These are phyloP conservation scores for Fregata magnificens DNA, from an alignment of 2,113 vertebrate genomes.

Conservation along the genomic window DNA sequence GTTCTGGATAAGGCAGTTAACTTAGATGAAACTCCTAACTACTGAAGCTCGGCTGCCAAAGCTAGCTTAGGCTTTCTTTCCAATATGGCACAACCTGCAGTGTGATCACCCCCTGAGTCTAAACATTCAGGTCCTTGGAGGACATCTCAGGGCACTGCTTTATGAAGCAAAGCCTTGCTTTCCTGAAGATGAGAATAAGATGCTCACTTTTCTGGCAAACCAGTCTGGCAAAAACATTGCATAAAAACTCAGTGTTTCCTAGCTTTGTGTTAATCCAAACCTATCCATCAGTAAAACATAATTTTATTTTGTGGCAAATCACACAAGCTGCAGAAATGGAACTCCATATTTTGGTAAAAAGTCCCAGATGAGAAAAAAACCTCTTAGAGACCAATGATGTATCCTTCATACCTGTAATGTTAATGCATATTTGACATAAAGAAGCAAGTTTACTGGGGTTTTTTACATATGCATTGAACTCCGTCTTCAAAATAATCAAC, in stretches of 20 bases:
- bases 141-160: background rate
- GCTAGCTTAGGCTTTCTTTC: background rate
- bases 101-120: background rate
- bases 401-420: background rate
- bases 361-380: background rate
- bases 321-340: background rate
- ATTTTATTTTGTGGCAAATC: background rate
- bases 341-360: background rate
- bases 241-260: background rate
- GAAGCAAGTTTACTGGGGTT: background rate
- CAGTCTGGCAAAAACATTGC: background rate
- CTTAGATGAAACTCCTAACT: background rate
- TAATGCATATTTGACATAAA: background rate
- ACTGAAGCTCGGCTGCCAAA: background rate
- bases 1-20: background rate
- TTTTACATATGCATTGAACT: background rate
- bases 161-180: background rate
- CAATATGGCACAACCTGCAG: rapidly evolving
- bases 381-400: background rate
- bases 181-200: background rate
- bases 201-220: background rate
- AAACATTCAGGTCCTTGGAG: background rate
- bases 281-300: background rate
- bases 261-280: background rate
- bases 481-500: slow-evolving; percentile 29